Evolutionary conservation across 2,888 invertebrate species (phyloP).

Genomic region (Brachyptera risi): DNA sequence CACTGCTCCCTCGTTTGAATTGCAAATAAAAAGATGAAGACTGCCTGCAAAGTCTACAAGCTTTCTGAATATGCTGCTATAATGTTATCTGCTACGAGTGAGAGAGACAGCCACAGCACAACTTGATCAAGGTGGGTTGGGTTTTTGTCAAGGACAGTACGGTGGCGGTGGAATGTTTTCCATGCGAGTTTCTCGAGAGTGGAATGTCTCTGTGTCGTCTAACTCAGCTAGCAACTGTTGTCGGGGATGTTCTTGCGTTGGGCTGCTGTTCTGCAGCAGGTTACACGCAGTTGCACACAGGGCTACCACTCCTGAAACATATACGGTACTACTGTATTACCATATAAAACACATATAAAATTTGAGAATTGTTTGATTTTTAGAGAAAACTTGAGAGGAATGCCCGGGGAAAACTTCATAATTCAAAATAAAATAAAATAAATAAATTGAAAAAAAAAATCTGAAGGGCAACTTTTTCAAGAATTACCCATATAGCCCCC

Average conservation of each 20-base stretch:
- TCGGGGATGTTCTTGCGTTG: constrained; percentile 49
- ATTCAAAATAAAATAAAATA: not conserved
- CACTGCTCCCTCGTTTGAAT: too few species aligned
- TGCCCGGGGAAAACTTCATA: not conserved
- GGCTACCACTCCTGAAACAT: constrained; percentile 57
- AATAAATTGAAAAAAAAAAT: not conserved
- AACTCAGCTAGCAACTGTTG: constrained; percentile 59
- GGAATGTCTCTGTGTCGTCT: constrained; percentile 57
- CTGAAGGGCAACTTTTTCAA: too few species aligned
- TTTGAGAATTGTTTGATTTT: not conserved
- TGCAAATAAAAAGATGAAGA: too few species aligned
- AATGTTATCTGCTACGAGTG: too few species aligned
- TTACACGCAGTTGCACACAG: constrained; percentile 66
- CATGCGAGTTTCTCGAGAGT: constrained; percentile 25
- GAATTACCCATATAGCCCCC: too few species aligned
- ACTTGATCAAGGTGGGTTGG: too few species aligned
- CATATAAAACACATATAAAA: not conserved
- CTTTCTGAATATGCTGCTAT: too few species aligned
- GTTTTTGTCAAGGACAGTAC: constrained; percentile 56
- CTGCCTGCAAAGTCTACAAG: too few species aligned
- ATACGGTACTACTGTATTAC: not conserved
- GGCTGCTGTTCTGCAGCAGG: constrained; percentile 55
- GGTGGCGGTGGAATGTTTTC: constrained; percentile 48
- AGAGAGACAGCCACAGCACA: too few species aligned
- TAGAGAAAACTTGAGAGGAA: not conserved